Evolutionary conservation across 2,113 vertebrate species (phyloP), one percentile per base, ranked within the genome.

Genomic region (Camelus bactrianus): DNA sequence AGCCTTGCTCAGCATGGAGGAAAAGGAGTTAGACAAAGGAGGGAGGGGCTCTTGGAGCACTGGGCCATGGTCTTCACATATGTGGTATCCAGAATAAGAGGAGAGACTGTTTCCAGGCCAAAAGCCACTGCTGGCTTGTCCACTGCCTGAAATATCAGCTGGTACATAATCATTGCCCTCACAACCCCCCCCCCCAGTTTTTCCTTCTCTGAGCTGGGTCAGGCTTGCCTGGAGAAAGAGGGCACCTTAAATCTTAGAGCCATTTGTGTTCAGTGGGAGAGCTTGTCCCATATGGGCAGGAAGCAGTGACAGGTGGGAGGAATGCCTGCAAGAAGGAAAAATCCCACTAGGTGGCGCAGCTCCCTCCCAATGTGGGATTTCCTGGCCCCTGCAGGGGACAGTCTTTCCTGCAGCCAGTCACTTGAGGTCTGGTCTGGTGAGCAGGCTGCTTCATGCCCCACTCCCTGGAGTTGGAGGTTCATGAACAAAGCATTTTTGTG

Each of bases 341-440:
- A 0, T 0, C 0, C 97, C 98, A 96, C 94, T 52, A 97, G 98
- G 54, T 94, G 98, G 97, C 97, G 89, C 93, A 92, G 85, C 93
- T 80, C 26, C 19, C 89, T 64, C 52, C 89, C 77, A 26, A 2
- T 82, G 14, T 52, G 84, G 70, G 30, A 86, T 42, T 94, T 76
- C 42, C 84, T 0, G 19, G 16, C 42, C 15, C 1, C 12, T 24
- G 24, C 6, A 2, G 10, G 32, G 20, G 10, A 65, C 48, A 26
- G 13, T 28, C 35, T 52, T 73, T 60, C 60, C 48, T 8, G 70
- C 48, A 16, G 22, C 13, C 35, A 6, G 20, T 22, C 3, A 16
- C 28, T 76, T 76, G 16, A 54, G 1, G 52, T 70, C 38, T 30
- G 42, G 42, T 56, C 54, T 35, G 42, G 13, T 48, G 14, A 93